These are phyloP conservation scores for Hydroisotoma schaefferi DNA, from an alignment of 2,888 invertebrate species.

Conservation along the genomic window DNA sequence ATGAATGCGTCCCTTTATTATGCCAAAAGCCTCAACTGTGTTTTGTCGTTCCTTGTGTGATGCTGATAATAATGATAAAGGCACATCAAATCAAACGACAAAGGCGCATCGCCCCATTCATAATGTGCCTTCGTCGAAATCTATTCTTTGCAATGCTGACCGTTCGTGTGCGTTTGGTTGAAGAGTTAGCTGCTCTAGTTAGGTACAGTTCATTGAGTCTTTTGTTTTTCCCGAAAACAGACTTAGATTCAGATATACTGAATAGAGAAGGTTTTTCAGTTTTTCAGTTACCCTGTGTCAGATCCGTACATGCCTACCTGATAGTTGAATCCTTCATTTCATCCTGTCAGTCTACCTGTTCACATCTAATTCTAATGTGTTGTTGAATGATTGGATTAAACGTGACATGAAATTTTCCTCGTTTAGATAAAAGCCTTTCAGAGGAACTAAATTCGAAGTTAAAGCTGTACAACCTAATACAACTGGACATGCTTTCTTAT, in stretches of 20 bases:
- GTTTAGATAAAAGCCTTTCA: too few species aligned
- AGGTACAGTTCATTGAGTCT: not conserved
- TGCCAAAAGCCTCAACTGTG: too few species aligned
- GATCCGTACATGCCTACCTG: not conserved
- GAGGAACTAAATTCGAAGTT: too few species aligned
- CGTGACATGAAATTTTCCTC: constrained; percentile 7
- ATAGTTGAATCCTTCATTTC: not conserved
- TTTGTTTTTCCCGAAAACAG: constrained; percentile 10
- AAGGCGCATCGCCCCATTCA: not conserved
- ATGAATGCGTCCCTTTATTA: too few species aligned
- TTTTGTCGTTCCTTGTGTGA: too few species aligned
- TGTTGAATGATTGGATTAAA: constrained; percentile 12
- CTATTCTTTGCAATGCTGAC: not conserved
- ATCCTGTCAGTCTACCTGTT: constrained; percentile 4
- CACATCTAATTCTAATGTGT: constrained; percentile 2
- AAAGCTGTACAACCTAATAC: too few species aligned
- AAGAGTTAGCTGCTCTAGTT: not conserved
- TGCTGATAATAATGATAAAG: too few species aligned
- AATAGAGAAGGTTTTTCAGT: too few species aligned
- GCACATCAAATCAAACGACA: not conserved
- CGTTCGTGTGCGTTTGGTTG: not conserved
- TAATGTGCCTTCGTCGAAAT: constrained; percentile 1
- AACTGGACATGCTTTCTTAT: too few species aligned
- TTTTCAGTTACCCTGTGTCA: too few species aligned
- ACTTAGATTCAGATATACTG: too few species aligned